Evolutionary conservation across 2,797 vertebrate species (phyloP).

Genomic region (Yasuhikotakia modesta): DNA sequence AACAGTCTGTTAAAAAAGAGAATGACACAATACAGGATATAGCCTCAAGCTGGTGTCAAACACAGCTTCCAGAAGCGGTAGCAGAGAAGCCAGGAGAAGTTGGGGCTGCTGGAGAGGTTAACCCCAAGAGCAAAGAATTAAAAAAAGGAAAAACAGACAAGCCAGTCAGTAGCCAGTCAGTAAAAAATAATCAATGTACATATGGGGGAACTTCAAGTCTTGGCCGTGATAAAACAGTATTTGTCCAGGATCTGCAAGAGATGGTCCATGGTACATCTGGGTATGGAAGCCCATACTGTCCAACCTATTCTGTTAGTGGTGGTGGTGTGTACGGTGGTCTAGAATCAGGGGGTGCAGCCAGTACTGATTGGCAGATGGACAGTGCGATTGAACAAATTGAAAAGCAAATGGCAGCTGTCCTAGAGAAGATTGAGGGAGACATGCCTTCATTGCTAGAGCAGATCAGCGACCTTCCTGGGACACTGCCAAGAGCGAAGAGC

Average conservation of each 20-base stretch:
- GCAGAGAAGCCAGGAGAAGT: slow-evolving; percentile 73
- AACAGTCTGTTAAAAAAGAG: slow-evolving; percentile 56
- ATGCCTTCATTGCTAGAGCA: slow-evolving; percentile 83
- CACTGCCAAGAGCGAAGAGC: slow-evolving; percentile 69
- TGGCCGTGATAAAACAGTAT: slow-evolving; percentile 57
- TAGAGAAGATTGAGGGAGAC: slow-evolving; percentile 84
- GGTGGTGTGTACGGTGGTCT: slow-evolving; percentile 67
- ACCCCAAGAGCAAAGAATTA: slow-evolving; percentile 63
- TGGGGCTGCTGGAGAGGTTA: slow-evolving; percentile 58
- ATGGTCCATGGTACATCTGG: slow-evolving; percentile 48
- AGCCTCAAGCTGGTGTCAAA: slow-evolving; percentile 78
- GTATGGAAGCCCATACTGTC: slow-evolving; percentile 72
- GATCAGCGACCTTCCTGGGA: slow-evolving; percentile 80
- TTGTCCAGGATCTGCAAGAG: slow-evolving; percentile 58
- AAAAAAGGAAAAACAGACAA: slow-evolving; percentile 70
- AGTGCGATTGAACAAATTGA: slow-evolving; percentile 84
- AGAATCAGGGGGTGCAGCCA: slow-evolving; percentile 59
- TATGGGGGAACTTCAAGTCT: slow-evolving; percentile 57
- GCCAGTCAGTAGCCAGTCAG: slow-evolving; percentile 65
- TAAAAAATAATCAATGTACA: slow-evolving; percentile 62
- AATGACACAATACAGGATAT: slow-evolving; percentile 58
- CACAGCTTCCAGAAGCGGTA: slow-evolving; percentile 79
- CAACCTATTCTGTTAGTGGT: slow-evolving; percentile 70
- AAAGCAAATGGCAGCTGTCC: slow-evolving; percentile 83
- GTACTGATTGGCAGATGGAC: slow-evolving; percentile 84